Conservation (phyloP, 1,140 invertebrate species). For the Orchestia grillus region DNA sequence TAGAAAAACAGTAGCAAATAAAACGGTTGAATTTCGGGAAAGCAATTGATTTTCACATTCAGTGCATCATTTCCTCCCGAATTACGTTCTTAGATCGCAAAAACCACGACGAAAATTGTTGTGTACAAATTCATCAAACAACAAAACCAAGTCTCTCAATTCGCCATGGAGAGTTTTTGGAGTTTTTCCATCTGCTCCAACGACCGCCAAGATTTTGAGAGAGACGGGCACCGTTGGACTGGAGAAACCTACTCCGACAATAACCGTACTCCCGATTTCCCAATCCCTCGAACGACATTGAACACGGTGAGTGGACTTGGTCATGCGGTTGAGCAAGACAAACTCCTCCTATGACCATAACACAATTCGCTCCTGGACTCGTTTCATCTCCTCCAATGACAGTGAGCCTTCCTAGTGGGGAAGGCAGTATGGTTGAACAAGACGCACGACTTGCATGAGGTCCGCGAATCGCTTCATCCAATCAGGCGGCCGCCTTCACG, state of each 20-base stretch:
- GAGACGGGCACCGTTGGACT: not conserved
- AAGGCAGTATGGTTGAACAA: not conserved
- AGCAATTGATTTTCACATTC: no score
- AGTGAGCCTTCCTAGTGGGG: not conserved
- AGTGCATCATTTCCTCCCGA: no score
- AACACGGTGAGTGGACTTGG: not conserved
- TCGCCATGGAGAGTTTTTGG: no score
- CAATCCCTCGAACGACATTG: not conserved
- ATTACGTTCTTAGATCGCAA: no score
- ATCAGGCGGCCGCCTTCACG: not conserved
- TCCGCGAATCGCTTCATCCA: constrained; percentile 39
- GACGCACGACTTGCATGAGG: not conserved
- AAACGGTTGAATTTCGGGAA: no score
- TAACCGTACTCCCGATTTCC: not conserved
- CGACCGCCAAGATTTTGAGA: not conserved
- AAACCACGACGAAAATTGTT: not conserved
- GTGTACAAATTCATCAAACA: not conserved
- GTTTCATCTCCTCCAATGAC: not conserved
- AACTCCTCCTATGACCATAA: not conserved
- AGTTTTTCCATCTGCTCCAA: not conserved
- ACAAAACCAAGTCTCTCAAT: no score
- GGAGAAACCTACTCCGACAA: not conserved
- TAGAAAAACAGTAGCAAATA: no score
- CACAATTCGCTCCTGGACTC: not conserved
- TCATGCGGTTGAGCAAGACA: not conserved